Base-by-base conservation (phyloP, 2,888 invertebrate genomes). In the Arrhopalites spinosus region DNA sequence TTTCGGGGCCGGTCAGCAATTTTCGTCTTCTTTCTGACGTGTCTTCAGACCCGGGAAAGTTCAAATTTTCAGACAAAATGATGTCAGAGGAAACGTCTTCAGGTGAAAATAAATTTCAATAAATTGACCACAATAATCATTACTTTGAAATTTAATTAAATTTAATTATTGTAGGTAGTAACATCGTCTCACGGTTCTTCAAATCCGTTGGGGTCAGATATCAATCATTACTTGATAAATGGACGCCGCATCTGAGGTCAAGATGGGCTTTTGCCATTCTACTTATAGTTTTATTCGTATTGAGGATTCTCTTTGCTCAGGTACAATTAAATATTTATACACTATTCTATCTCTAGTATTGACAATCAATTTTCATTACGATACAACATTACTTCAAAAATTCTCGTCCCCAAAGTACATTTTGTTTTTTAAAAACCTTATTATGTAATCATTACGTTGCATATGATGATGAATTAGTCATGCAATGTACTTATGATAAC, bases 281-380 rank as follows among this genome's bases (percentile, higher is more conserved):
- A 79, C 87, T 95, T 82, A 86, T 94, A 85, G 83, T 90, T 78
- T 85, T 90, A 85, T 96, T 95, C 87, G 87, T 93, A 85, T 87
- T 93, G 84, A 90, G 95, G 87, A 91, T 96, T 87, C 88, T 94
- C 85, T 86, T 92, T 83, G 90, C 92, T 85, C 94, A 93, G 90
- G 93, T 93, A 87, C 47, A 27, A 43, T 67, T 17, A 36, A 43
- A 3, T 3, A 50, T 64, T 13, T n/a, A 11, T 45, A 45, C 8
- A 20, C n/a, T 20, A 59, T 17, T 59, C 8, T 59, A 59, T 23
- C 8, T 59, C 59, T n/a, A n/a, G n/a, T n/a, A n/a, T n/a, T n/a
- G 50, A 47, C 2, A n/a, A 29, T 50, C 47, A 69, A 36, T n/a
- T 69, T n/a, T n/a, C n/a, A n/a, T n/a, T n/a, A n/a, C n/a, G n/a